Base-by-base conservation (phyloP, 2,888 invertebrate genomes). In the Brachylomia viminalis region DNA sequence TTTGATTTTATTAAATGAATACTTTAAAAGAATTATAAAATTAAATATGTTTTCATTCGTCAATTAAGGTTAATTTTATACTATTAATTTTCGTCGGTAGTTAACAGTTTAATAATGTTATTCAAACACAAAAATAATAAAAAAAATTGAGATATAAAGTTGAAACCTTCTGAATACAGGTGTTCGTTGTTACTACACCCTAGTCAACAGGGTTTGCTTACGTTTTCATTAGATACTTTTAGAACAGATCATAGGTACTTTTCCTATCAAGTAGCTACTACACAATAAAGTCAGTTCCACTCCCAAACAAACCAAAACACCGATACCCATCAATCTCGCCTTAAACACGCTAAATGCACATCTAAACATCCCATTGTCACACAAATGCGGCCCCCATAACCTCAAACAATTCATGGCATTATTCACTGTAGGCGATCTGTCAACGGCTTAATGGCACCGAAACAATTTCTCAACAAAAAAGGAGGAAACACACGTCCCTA, bases 381-480 rank as follows among this genome's bases (percentile, higher is more conserved):
- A 91, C 91, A 93, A 93, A 92, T 92, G 86, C 83, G 83, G 83
- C 88, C 87, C 90, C 90, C 87, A 91, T 91, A 68, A 75, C 75
- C 91, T 78, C 90, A 86, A 95, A 95, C 95, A 95, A 95, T 95
- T 90, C 91, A 88, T 90, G 91, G 90, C 94, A 95, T 96, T 95
- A 95, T 94, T 96, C 94, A 94, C 90, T 90, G 90, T 87, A 91
- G 92, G 94, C 94, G 93, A 96, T 96, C 95, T 96, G 95, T 96
- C 96, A 96, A 95, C 95, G 94, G 94, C 94, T 94, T 96, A 96
- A 96, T 96, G 96, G 96, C 92, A 95, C 89, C 93, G 96, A 96
- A 96, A 96, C 96, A 96, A 95, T 96, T 96, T 95, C 92, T 89
- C 93, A 95, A 96, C 95, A 96, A 96, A 96, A 96, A 96, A 95